These are phyloP conservation scores for Dexiosoma caninum DNA, from an alignment of 2,888 invertebrate species.

Conservation along the genomic window DNA sequence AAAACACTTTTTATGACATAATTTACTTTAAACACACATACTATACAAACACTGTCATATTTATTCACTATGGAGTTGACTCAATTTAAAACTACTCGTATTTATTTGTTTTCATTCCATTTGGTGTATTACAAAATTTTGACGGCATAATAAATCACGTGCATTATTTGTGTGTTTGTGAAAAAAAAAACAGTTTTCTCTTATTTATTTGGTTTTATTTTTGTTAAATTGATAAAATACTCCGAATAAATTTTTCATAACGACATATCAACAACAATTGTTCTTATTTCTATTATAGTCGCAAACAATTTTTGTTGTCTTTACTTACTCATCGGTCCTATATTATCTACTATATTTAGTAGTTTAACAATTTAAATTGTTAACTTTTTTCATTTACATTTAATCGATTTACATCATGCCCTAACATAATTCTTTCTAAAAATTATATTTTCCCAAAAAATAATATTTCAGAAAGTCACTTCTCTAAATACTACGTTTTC, in stretches of 20 bases:
- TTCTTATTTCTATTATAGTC: neutral
- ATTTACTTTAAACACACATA: slow-evolving; percentile 15
- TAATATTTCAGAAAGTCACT: no score
- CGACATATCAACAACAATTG: slow-evolving; percentile 2
- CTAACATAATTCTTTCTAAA: no score
- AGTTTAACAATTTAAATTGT: neutral
- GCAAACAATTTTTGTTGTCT: neutral
- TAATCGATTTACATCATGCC: no score
- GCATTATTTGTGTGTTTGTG: slow-evolving; percentile 21
- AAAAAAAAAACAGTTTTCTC: neutral
- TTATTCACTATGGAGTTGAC: neutral
- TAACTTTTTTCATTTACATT: no score
- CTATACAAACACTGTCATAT: neutral
- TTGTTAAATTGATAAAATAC: slow-evolving; percentile 23
- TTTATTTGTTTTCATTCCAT: slow-evolving; percentile 7
- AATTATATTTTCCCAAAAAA: no score
- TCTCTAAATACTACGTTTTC: no score
- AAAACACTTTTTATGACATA: slow-evolving; percentile 31
- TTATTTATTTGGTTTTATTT: neutral
- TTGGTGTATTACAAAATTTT: slow-evolving; percentile 15
- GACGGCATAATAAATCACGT: slow-evolving; percentile 40
- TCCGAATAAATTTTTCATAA: neutral
- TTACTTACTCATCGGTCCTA: neutral
- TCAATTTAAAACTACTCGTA: slow-evolving; percentile 2
- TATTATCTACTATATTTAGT: neutral